phyloP scores from a whole-genome alignment of 2,888 invertebrate species.

The Microctonus hyperodae region DNA sequence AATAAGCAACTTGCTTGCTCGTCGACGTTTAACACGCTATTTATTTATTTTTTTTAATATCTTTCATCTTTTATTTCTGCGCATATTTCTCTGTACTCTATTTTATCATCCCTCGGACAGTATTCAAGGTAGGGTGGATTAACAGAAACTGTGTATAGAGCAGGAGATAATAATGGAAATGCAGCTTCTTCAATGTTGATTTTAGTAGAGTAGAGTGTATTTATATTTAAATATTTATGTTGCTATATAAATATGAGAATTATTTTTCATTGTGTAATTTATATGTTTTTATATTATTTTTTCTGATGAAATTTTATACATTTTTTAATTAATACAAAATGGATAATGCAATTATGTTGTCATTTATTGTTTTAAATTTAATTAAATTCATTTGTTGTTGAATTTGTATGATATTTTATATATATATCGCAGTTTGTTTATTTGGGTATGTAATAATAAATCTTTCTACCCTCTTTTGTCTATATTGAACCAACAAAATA shows the following conservation, averaged over 20 bases:
- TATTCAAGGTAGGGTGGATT: background rate
- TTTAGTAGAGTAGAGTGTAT: background rate
- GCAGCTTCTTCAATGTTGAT: conserved; percentile 14
- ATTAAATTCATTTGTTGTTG: background rate
- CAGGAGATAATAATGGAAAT: background rate
- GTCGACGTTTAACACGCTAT: background rate
- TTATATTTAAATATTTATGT: too few relatives aligned
- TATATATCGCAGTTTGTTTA: background rate
- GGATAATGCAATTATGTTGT: conserved; percentile 10
- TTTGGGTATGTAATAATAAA: background rate
- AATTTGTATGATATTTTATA: background rate
- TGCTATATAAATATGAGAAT: background rate
- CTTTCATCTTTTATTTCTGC: background rate
- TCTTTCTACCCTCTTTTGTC: background rate
- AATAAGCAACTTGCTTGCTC: conserved; percentile 7
- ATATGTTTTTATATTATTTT: background rate
- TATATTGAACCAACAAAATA: conserved; percentile 18
- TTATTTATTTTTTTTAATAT: background rate
- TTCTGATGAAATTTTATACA: conserved; percentile 4
- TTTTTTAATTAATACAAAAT: background rate
- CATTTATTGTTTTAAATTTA: conserved; percentile 13
- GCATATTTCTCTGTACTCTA: background rate
- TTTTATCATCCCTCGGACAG: conserved; percentile 8
- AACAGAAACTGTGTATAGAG: background rate
- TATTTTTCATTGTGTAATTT: background rate